A percentile compares a stretch with the other conserved stretches of the same genome.
Evolutionary conservation across 1,140 invertebrate species (phyloP).

Genomic region (Linepithema humile): DNA sequence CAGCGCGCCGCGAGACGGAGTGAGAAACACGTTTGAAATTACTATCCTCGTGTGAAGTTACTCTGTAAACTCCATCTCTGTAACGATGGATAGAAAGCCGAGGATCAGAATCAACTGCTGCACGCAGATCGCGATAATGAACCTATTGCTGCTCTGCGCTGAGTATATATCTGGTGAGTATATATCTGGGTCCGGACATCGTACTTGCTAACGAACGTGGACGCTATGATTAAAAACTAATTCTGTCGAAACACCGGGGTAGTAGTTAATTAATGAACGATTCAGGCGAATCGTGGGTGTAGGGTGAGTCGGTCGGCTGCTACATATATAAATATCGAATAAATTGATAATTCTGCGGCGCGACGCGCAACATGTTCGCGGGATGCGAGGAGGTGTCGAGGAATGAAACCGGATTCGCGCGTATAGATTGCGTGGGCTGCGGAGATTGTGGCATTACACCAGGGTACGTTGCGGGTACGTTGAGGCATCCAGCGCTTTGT

Average conservation of each 20-base stretch:
- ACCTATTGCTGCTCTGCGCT: conserved; percentile 50
- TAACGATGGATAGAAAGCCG: conserved; percentile 50
- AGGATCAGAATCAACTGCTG: conserved; percentile 23
- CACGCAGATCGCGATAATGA: conserved; percentile 49
- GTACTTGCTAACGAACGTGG: conserved; percentile 22
- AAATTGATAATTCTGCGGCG: conserved; percentile 31
- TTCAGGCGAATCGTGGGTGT: neutral
- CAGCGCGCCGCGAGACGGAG: neutral
- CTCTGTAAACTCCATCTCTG: conserved; percentile 5
- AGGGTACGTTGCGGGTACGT: neutral
- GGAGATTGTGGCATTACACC: neutral
- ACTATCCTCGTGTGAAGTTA: conserved; percentile 25
- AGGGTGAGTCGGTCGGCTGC: neutral
- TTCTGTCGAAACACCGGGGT: neutral
- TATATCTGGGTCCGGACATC: neutral
- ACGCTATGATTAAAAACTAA: conserved; percentile 50
- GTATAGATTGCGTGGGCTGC: conserved; percentile 16
- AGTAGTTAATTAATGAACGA: conserved; percentile 50
- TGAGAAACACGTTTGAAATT: conserved; percentile 14
- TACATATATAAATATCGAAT: conserved; percentile 32
- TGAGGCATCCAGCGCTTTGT: neutral
- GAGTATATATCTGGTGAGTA: no score
- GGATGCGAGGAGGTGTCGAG: neutral
- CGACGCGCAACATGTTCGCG: neutral
- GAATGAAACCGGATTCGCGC: conserved; percentile 40